Percentiles rank a stretch among this genome's conserved stretches.
phyloP scores from a whole-genome alignment of 2,888 invertebrate genomes.

The Apotomis capreana region DNA sequence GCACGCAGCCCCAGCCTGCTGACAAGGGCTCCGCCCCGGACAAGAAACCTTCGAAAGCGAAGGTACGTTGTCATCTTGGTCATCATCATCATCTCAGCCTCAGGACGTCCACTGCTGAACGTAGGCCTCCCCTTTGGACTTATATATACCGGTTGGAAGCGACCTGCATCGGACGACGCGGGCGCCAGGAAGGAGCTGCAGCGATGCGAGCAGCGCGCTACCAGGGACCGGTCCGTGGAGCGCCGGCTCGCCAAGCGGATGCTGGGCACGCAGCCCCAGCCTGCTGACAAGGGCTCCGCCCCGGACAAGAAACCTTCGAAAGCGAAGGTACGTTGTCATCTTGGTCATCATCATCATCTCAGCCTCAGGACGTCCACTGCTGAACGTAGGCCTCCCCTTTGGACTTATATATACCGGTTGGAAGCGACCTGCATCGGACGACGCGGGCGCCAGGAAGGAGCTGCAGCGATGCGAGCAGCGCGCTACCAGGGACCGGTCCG shows the following conservation, averaged over 20 bases:
- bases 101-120: too few relatives aligned
- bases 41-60: too few relatives aligned
- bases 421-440: slow-evolving; percentile 73
- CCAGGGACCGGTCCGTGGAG: slow-evolving; percentile 78
- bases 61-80: too few relatives aligned
- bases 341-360: too few relatives aligned
- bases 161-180: slow-evolving; percentile 69
- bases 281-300: too few relatives aligned
- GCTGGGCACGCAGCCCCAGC: slow-evolving; percentile 60
- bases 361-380: too few relatives aligned
- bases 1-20: slow-evolving; percentile 50
- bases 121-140: too few relatives aligned
- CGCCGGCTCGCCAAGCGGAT: slow-evolving; percentile 79
- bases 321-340: too few relatives aligned
- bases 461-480: slow-evolving; percentile 68
- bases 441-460: slow-evolving; percentile 70
- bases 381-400: too few relatives aligned
- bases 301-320: too few relatives aligned
- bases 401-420: slow-evolving; percentile 47
- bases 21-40: too few relatives aligned
- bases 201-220: slow-evolving; percentile 65
- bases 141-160: slow-evolving; percentile 59
- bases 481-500: slow-evolving; percentile 73
- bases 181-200: slow-evolving; percentile 73
- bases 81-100: too few relatives aligned